Percentiles rank a stretch among this genome's conserved stretches.
These are phyloP conservation scores for Galeopterus variegatus DNA, from an alignment of 2,113 vertebrate genomes.

Conservation along the genomic window DNA sequence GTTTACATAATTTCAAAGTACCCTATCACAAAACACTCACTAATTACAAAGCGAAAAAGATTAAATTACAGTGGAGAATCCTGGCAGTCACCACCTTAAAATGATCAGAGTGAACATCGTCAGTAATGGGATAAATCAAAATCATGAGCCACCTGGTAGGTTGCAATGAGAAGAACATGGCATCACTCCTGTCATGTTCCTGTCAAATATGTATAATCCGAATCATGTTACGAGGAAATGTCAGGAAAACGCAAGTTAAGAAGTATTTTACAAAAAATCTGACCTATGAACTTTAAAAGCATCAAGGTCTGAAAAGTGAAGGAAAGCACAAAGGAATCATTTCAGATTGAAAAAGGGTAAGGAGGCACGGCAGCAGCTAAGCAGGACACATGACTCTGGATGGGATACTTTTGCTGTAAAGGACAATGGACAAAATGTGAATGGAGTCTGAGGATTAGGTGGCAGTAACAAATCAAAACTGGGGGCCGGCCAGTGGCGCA, in stretches of 20 bases:
- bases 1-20: neutral
- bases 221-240: neutral
- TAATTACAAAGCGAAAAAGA: neutral
- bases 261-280: neutral
- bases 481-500: too few relatives aligned
- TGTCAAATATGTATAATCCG: neutral
- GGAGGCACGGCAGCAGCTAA: neutral
- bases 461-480: neutral
- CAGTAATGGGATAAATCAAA: neutral
- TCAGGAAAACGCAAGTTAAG: constrained; percentile 6
- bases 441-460: neutral
- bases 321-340: neutral
- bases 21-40: too few relatives aligned
- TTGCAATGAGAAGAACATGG: neutral
- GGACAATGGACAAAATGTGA: neutral
- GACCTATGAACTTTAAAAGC: neutral
- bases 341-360: neutral
- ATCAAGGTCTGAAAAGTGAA: neutral
- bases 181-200: neutral
- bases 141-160: neutral
- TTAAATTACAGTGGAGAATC: neutral
- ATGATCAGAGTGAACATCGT: neutral
- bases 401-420: neutral
- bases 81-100: neutral
- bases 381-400: neutral